These are phyloP conservation scores for Pedetes capensis DNA, from an alignment of 2,113 vertebrate genomes.

Conservation along the genomic window DNA sequence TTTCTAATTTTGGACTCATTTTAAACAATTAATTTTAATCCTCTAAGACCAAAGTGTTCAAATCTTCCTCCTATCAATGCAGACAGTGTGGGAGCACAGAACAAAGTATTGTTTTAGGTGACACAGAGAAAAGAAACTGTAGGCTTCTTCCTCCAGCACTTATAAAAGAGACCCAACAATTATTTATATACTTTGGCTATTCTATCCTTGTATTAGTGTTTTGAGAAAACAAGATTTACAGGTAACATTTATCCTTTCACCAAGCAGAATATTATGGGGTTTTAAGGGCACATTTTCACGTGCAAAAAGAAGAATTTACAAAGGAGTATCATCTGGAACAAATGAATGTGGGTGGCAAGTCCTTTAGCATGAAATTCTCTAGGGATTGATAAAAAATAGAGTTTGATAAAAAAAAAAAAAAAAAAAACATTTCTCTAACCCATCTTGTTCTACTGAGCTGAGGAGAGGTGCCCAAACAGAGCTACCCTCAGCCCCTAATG, in stretches of 20 bases:
- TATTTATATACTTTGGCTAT: background rate
- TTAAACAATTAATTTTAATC: background rate
- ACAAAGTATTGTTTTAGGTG: background rate
- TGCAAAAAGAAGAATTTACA: background rate
- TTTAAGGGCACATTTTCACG: background rate
- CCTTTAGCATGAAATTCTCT: background rate
- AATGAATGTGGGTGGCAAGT: background rate
- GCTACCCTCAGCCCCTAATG: background rate
- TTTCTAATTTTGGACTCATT: background rate
- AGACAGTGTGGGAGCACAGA: background rate
- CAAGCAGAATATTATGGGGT: background rate
- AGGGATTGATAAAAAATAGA: conserved; percentile 9
- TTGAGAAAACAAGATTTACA: background rate
- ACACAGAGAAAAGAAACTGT: background rate
- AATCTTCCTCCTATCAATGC: background rate
- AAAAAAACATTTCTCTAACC: conserved; percentile 12
- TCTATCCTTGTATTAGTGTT: background rate
- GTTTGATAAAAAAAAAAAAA: no score
- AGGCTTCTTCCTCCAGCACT: background rate
- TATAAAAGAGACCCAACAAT: background rate
- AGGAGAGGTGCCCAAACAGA: background rate
- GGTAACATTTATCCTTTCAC: background rate
- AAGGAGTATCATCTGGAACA: background rate
- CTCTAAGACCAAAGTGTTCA: background rate
- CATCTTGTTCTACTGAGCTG: background rate